Evolutionary conservation across 2,888 invertebrate genomes (phyloP).

Genomic region (Cephus nigrinus): DNA sequence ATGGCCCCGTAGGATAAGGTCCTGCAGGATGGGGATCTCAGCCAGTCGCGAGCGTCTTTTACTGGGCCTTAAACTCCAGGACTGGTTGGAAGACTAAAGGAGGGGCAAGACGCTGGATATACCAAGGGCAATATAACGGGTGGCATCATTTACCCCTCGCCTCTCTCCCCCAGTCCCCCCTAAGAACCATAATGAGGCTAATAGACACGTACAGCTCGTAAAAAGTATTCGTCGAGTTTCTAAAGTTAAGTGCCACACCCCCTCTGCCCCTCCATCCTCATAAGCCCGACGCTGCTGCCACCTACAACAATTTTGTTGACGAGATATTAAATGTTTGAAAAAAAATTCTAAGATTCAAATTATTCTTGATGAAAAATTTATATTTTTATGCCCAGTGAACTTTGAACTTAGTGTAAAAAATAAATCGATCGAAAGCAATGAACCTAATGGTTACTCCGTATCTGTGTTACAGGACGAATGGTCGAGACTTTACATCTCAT

Average conservation of each 20-base stretch:
- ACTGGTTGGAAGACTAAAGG: not conserved
- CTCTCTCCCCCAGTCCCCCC: constrained; percentile 26
- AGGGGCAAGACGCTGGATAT: not conserved
- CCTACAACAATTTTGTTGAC: not conserved
- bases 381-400: not conserved
- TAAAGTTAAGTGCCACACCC: constrained; percentile 42
- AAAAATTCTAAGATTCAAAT: not conserved
- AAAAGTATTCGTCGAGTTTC: constrained; percentile 49
- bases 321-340: not conserved
- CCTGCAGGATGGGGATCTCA: constrained; percentile 26
- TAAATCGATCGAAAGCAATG: not conserved
- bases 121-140: constrained; percentile 43
- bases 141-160: constrained; percentile 43
- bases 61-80: not conserved
- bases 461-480: not conserved
- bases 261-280: not conserved
- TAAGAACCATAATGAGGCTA: constrained; percentile 51
- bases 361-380: not conserved
- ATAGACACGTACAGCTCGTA: constrained; percentile 62
- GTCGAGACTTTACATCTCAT: constrained; percentile 5
- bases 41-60: constrained; percentile 9
- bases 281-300: not conserved
- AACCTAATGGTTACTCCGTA: not conserved
- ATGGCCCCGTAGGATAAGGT: constrained; percentile 41
- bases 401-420: not conserved